Evolutionary conservation across 2,113 vertebrate species (phyloP).

Genomic region (Chrysochloris asiatica): DNA sequence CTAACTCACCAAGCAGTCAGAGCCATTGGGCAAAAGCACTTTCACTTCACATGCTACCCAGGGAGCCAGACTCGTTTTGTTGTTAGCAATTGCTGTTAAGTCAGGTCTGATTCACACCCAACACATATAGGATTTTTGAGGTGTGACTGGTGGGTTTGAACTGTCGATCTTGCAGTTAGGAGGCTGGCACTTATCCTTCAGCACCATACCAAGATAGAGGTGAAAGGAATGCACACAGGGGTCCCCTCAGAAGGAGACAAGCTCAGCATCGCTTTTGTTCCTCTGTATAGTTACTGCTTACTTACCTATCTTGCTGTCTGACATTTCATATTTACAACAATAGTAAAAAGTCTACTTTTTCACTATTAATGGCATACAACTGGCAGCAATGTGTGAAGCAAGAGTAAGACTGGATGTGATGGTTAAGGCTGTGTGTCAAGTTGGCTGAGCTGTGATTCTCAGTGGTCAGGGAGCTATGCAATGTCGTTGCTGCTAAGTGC

Average conservation of each 20-base stretch:
- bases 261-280: background rate
- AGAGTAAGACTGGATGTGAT: background rate
- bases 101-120: too few species aligned
- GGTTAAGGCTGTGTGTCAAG: background rate
- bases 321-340: background rate
- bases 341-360: background rate
- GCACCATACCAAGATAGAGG: background rate
- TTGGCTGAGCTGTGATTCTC: background rate
- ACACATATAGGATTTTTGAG: too few species aligned
- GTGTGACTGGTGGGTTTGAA: too few species aligned
- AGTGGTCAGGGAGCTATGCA: background rate
- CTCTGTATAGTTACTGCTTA: background rate
- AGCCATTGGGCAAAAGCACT: background rate
- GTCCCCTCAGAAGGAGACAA: background rate
- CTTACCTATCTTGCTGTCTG: background rate
- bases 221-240: accelerated
- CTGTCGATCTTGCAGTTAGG: too few species aligned
- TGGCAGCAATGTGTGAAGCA: background rate
- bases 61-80: background rate
- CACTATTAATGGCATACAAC: background rate
- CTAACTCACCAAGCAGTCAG: background rate
- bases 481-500: too few species aligned
- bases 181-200: too few species aligned
- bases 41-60: background rate
- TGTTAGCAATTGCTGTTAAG: too few species aligned